Conservation (phyloP, 2,797 vertebrate species). For the Silurus aristotelis region DNA sequence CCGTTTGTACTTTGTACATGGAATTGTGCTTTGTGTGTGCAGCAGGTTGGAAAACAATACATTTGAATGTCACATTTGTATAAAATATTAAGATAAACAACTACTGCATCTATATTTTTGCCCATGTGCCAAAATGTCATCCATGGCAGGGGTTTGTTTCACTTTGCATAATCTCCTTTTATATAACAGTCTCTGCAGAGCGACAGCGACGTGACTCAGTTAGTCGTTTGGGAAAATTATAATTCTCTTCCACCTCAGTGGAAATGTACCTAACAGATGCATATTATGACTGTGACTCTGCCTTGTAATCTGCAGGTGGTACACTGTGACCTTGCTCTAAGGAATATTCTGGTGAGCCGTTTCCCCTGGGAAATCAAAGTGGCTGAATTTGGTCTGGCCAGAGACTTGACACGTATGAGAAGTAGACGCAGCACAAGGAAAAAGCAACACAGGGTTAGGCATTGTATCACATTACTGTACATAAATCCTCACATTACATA, state of each 20-base stretch:
- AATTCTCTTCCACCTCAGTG: neutral
- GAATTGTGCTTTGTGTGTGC: neutral
- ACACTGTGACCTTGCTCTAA: slow-evolving; percentile 77
- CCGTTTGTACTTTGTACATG: neutral
- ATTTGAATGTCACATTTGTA: neutral
- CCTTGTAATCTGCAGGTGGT: slow-evolving; percentile 64
- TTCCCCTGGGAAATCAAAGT: slow-evolving; percentile 78
- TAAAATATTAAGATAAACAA: neutral
- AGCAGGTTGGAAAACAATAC: neutral
- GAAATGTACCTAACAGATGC: neutral
- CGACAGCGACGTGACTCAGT: neutral
- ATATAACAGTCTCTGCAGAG: neutral
- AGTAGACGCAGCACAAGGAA: slow-evolving; percentile 68
- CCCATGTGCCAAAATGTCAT: neutral
- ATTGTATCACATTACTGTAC: neutral
- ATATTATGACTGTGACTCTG: slow-evolving; percentile 10
- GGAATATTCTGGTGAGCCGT: slow-evolving; percentile 74
- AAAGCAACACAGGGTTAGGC: slow-evolving; percentile 62
- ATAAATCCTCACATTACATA: neutral
- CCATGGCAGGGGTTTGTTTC: neutral
- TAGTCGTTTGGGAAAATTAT: neutral
- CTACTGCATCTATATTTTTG: neutral
- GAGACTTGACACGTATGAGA: slow-evolving; percentile 64
- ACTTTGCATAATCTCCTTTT: neutral
- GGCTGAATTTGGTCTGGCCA: slow-evolving; percentile 72